Evolutionary conservation across 2,113 vertebrate species (phyloP).

Genomic region (Stomatorhinus ivindoensis): DNA sequence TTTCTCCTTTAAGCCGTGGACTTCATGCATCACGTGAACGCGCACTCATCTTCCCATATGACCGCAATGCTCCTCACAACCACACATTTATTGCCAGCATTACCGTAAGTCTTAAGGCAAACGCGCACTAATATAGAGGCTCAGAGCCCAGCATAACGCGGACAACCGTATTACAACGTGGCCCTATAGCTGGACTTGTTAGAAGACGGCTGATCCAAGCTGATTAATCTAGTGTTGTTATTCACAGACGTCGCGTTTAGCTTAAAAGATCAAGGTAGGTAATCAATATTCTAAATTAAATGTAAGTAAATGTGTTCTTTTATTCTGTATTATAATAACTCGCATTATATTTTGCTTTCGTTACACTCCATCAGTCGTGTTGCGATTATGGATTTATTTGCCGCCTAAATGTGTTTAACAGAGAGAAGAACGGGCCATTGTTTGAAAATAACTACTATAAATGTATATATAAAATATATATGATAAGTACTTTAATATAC

Average conservation of each 20-base stretch:
- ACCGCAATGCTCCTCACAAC: neutral
- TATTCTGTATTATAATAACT: neutral
- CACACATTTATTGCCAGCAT: neutral
- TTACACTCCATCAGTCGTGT: neutral
- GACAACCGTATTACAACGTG: neutral
- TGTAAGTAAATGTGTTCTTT: neutral
- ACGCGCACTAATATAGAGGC: neutral
- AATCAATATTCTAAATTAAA: neutral
- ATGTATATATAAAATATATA: neutral
- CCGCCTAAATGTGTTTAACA: neutral
- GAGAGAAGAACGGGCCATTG: neutral
- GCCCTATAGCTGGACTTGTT: neutral
- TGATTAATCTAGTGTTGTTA: neutral
- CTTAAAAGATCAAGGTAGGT: neutral
- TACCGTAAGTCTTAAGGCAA: neutral
- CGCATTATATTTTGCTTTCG: neutral
- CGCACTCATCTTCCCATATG: neutral
- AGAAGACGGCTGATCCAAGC: neutral
- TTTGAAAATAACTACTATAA: neutral
- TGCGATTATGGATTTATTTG: neutral
- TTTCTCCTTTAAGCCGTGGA: neutral
- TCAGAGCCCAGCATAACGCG: neutral
- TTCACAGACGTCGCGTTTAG: neutral
- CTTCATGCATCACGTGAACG: neutral
- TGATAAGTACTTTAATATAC: neutral